Evolutionary conservation across 2,888 invertebrate genomes (phyloP), one percentile per base, ranked within the genome.

Genomic region (Lepidochitona cinerea): DNA sequence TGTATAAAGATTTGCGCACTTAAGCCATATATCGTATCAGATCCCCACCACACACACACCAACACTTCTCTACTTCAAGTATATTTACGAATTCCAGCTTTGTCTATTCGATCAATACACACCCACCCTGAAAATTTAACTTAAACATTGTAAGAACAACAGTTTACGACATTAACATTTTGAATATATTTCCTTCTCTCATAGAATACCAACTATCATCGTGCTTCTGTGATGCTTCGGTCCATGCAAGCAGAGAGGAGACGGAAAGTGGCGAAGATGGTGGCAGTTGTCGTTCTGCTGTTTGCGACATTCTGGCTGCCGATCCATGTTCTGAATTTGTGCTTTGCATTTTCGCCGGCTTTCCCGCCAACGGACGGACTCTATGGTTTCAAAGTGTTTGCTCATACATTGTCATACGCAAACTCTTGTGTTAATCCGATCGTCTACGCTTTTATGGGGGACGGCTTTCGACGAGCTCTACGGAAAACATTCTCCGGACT

Each of bases 401-500:
- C 85, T 26, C 87, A 87, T 73, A 86, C 87, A 4, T 75, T 88
- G 53, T 88, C 87, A 2, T 88, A 86, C 77, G 84, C 85, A 64
- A 88, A 84, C 76, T 86, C 87, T 6, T 87, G 85, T 77, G 84
- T 88, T 32, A 88, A 88, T 73, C 88, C 88, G 3, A 85, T 87
- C 49, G 86, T 88, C 29, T 88, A 88, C 76, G 85, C 85, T 29
- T 87, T 87, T 76, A 78, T 88, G 53, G 87, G 87, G 35, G 88
- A 88, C 73, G 86, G 87, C 7, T 88, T 88, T 75, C 77, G 85
- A 14, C 85, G 86, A 72, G 85, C 87, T 0, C 84, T 87, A 69
- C 78, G 81, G n/a, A 85, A 84, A 69, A 84, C 85, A 3, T 84
- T 87, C 59, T 85, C 85, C 0, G 70, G 72, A 18, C 72, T 85